Percentiles rank a stretch among this genome's conserved stretches.
phyloP scores from a whole-genome alignment of 2,113 vertebrate genomes.

The Motacilla tschutschensis region DNA sequence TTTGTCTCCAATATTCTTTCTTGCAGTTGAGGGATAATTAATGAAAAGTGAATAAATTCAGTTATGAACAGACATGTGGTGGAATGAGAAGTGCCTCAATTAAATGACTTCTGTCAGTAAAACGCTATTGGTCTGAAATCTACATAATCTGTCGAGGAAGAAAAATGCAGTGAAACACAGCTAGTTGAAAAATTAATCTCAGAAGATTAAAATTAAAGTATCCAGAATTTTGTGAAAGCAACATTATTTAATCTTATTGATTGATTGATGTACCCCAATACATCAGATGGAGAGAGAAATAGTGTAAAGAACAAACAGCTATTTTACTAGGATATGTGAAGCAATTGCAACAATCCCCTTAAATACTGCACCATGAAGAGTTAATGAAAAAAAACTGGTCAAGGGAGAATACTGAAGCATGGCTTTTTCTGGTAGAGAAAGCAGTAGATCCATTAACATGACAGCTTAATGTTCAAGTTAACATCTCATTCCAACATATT shows the following conservation, averaged over 20 bases:
- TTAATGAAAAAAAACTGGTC: background rate
- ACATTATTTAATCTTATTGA: background rate
- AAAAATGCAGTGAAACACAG: background rate
- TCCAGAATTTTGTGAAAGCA: background rate
- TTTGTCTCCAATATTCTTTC: background rate
- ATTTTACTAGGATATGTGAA: background rate
- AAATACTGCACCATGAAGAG: background rate
- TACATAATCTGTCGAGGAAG: background rate
- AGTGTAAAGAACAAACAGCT: background rate
- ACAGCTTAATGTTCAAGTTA: conserved; percentile 20
- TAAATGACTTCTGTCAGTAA: background rate
- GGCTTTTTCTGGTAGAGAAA: background rate
- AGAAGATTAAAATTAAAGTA: background rate
- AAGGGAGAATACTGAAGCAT: background rate
- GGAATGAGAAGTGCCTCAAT: background rate
- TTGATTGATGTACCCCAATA: background rate
- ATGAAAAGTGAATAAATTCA: background rate
- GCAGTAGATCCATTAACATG: background rate
- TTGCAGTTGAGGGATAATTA: background rate
- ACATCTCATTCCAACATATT: conserved; percentile 24
- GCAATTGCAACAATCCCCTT: background rate
- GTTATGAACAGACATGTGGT: background rate
- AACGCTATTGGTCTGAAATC: background rate
- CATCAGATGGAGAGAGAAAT: background rate
- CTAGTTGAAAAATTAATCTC: background rate